phyloP scores from a whole-genome alignment of 2,113 vertebrate species.

The Aptenodytes forsteri region DNA sequence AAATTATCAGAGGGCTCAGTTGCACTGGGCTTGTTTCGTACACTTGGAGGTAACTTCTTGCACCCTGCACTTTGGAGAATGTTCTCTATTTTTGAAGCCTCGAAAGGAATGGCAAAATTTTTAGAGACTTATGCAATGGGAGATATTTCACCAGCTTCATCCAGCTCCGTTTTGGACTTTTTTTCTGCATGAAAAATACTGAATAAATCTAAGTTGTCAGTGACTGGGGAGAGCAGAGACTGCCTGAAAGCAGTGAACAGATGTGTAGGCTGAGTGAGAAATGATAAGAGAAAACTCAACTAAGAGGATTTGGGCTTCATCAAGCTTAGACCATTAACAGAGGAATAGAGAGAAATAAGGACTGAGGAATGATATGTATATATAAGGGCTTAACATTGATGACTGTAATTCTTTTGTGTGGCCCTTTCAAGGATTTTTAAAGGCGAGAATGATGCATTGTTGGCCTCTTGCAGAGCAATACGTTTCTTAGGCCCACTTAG shows the following conservation, averaged over 20 bases:
- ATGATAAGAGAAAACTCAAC: constrained; percentile 27
- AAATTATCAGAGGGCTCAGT: not conserved
- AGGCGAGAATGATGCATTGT: not conserved
- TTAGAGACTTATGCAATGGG: not conserved
- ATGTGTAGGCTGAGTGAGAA: constrained; percentile 47
- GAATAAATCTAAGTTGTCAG: constrained; percentile 40
- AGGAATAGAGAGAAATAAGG: not conserved
- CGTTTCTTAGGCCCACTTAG: not conserved
- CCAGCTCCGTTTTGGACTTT: not conserved
- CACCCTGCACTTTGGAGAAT: not conserved
- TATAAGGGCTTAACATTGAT: not conserved
- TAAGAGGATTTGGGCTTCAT: constrained; percentile 10
- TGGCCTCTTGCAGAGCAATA: not conserved
- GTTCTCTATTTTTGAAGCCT: not conserved
- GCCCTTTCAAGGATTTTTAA: not conserved
- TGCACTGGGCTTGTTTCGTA: not conserved
- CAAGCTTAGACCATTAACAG: not conserved
- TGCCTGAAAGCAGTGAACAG: constrained; percentile 42
- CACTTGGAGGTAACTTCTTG: not conserved
- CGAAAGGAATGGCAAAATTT: not conserved
- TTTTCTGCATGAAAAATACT: not conserved
- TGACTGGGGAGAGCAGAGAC: constrained; percentile 3
- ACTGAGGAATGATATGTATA: not conserved
- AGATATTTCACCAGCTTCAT: not conserved
- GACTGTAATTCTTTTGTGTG: not conserved